A percentile compares a stretch with the other conserved stretches of the same genome.
Conservation (phyloP, 2,113 vertebrate genomes). For the Mirounga angustirostris region DNA sequence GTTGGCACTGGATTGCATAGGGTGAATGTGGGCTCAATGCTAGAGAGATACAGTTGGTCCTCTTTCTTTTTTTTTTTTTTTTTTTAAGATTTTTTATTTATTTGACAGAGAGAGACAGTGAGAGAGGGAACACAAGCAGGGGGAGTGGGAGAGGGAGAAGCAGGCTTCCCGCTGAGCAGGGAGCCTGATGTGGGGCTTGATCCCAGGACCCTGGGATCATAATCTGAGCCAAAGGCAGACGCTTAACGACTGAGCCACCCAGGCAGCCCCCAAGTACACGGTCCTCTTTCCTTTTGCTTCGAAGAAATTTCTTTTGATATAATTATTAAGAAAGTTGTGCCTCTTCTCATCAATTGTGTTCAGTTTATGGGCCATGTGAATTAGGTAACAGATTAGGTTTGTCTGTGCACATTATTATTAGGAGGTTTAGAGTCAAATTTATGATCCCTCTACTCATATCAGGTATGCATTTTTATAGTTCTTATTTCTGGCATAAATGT, state of each 20-base stretch:
- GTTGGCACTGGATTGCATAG: background rate
- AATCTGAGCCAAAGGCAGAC: no score
- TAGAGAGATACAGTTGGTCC: background rate
- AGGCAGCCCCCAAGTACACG: no score
- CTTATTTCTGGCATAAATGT: slow-evolving; percentile 40
- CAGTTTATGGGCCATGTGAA: background rate
- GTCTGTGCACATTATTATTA: background rate
- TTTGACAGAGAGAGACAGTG: no score
- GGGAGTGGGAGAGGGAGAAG: no score
- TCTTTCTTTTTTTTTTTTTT: background rate
- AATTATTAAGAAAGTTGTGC: background rate
- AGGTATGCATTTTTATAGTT: background rate
- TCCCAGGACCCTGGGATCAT: no score
- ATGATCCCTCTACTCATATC: background rate
- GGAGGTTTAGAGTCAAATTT: slow-evolving; percentile 26
- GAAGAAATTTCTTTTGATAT: slow-evolving; percentile 17
- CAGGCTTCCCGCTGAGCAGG: no score
- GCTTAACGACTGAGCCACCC: no score
- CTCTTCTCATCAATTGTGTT: slow-evolving; percentile 23
- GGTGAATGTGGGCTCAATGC: background rate
- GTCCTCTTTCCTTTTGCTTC: no score
- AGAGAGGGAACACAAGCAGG: no score
- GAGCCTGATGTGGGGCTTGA: no score
- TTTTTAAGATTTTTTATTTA: no score
- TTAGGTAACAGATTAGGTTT: background rate